A percentile compares a stretch with the other conserved stretches of the same genome.
Evolutionary conservation across 2,797 vertebrate genomes (phyloP).

Genomic region (Podargus strigoides): DNA sequence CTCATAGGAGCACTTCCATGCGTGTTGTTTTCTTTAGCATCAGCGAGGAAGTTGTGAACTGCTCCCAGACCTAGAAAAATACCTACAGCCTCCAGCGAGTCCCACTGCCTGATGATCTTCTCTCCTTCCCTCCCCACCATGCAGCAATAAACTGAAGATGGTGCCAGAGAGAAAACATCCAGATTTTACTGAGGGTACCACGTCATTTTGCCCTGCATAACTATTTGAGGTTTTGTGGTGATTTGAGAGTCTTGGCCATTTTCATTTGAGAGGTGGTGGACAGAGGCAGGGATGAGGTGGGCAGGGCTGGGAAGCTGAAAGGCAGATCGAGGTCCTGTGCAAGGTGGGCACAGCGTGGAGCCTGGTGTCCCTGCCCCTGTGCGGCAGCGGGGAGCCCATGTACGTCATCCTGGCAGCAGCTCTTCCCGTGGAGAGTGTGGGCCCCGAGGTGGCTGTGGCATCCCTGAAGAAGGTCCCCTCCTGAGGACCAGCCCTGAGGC

Average conservation of each 20-base stretch:
- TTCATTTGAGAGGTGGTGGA: not conserved
- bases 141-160: not conserved
- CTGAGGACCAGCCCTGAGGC: not conserved
- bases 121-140: not conserved
- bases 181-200: not conserved
- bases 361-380: not conserved
- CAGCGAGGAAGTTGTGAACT: not conserved
- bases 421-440: not conserved
- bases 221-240: not conserved
- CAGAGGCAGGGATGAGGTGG: not conserved
- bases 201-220: not conserved
- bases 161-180: not conserved
- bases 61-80: slow-evolving; percentile 4
- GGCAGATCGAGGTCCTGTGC: fast-evolving
- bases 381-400: fast-evolving
- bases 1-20: not conserved
- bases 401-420: not conserved
- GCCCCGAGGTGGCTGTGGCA: not conserved
- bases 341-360: fast-evolving
- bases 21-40: not conserved
- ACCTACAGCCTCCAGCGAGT: not conserved
- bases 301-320: not conserved
- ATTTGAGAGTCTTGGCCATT: not conserved
- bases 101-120: fast-evolving
- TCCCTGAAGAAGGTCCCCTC: not conserved